Evolutionary conservation across 2,797 vertebrate species (phyloP).

Genomic region (Danio tinwini): DNA sequence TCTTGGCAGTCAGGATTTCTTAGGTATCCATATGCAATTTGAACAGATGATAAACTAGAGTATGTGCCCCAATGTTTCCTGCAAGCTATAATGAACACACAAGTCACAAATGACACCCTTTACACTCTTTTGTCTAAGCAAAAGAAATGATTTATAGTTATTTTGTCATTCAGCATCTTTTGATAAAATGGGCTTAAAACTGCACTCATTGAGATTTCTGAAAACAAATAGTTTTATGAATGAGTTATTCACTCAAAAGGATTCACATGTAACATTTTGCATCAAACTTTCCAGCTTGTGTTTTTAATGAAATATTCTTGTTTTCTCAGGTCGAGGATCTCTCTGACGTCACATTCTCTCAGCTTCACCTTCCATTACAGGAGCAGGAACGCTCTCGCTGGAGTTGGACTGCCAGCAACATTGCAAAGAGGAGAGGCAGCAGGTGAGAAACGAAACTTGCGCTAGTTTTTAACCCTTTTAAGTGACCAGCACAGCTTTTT

Average conservation of each 20-base stretch:
- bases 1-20: neutral
- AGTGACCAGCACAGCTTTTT: neutral
- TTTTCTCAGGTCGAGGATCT: conserved; percentile 82
- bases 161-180: too few relatives aligned
- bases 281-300: too few relatives aligned
- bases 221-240: too few relatives aligned
- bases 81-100: neutral
- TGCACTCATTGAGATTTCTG: too few relatives aligned
- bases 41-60: neutral
- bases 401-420: conserved; percentile 83
- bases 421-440: conserved; percentile 86
- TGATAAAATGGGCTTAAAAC: too few relatives aligned
- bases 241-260: too few relatives aligned
- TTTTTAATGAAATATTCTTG: neutral
- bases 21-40: neutral
- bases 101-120: too few relatives aligned
- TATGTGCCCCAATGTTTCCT: neutral
- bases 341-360: conserved; percentile 79
- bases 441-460: conserved; percentile 69
- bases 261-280: too few relatives aligned
- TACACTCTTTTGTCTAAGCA: too few relatives aligned
- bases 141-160: too few relatives aligned
- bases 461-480: neutral
- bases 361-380: conserved; percentile 82
- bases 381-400: conserved; percentile 85